phyloP scores from a whole-genome alignment of 2,888 invertebrate genomes.

The Bombylius major region DNA sequence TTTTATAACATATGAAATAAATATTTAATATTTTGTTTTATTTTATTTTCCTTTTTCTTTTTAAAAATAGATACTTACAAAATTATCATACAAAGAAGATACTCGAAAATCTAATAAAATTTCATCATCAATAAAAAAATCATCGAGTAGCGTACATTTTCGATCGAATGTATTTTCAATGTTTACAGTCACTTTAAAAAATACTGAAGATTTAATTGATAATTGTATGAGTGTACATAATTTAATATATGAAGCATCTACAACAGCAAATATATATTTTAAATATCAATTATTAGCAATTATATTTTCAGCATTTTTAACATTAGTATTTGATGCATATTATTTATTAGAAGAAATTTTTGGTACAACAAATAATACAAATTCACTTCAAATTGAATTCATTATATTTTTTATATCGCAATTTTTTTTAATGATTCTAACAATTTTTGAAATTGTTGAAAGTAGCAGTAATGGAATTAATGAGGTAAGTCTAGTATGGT shows the following conservation, averaged over 20 bases:
- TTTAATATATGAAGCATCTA: slow-evolving; percentile 34
- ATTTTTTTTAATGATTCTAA: slow-evolving; percentile 32
- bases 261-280: slow-evolving; percentile 35
- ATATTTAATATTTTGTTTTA: no score
- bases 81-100: no score
- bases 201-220: slow-evolving; percentile 27
- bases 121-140: no score
- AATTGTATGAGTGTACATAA: slow-evolving; percentile 18
- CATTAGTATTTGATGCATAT: slow-evolving; percentile 36
- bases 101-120: no score
- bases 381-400: slow-evolving; percentile 25
- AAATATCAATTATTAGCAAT: slow-evolving; percentile 35
- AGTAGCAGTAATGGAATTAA: slow-evolving; percentile 33
- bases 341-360: slow-evolving; percentile 33
- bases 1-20: no score
- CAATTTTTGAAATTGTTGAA: slow-evolving; percentile 34
- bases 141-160: no score
- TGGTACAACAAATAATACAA: slow-evolving; percentile 13
- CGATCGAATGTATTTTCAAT: background rate
- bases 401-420: slow-evolving; percentile 35
- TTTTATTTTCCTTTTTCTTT: no score
- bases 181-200: slow-evolving; percentile 14
- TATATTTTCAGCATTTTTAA: slow-evolving; percentile 34
- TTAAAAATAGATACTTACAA: no score
- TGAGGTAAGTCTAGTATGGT: slow-evolving; percentile 23